Percentiles rank a stretch among this genome's conserved stretches.
Evolutionary conservation across 2,888 invertebrate genomes (phyloP).

Genomic region (Morinoia aosen): DNA sequence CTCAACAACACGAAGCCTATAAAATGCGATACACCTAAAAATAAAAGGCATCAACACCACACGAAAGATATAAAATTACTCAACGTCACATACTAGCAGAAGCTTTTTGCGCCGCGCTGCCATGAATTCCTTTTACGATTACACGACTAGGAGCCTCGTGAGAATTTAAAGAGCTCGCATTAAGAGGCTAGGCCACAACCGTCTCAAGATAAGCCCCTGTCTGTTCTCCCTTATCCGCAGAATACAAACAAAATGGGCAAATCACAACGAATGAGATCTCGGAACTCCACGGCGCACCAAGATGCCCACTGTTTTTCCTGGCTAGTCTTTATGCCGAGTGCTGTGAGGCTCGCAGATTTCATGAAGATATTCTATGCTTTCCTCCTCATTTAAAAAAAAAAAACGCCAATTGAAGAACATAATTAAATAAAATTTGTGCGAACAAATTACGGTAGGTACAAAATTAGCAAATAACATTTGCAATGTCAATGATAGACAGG

Average conservation of each 20-base stretch:
- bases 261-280: neutral
- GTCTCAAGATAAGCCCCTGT: neutral
- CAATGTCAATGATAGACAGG: neutral
- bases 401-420: neutral
- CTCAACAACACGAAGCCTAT: neutral
- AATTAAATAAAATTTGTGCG: neutral
- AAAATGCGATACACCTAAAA: neutral
- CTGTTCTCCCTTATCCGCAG: neutral
- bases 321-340: neutral
- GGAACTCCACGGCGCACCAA: neutral
- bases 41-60: neutral
- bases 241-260: constrained; percentile 2
- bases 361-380: neutral
- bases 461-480: no score
- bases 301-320: neutral
- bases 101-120: neutral
- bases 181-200: neutral
- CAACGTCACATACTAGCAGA: neutral
- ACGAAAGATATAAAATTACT: neutral
- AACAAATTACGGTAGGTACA: no score
- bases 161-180: constrained; percentile 6
- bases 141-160: neutral
- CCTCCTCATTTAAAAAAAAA: neutral
- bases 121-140: constrained; percentile 4
- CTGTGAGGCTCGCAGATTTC: neutral